Conservation (phyloP, 1,140 invertebrate species). For the Ptiloglossa arizonensis region DNA sequence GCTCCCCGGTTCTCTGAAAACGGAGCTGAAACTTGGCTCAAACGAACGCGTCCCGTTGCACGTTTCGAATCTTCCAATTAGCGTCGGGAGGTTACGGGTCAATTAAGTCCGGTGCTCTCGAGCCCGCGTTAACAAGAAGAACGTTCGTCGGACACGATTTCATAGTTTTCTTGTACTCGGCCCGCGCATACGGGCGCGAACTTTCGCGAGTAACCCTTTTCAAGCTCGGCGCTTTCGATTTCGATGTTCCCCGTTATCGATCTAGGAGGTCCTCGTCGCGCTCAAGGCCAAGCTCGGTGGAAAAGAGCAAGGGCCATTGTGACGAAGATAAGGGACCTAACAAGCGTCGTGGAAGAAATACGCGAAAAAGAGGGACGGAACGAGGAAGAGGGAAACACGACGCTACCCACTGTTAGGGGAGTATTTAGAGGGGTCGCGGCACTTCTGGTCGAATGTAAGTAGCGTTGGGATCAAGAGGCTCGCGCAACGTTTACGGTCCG, state of each 20-base stretch:
- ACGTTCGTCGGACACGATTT: slow-evolving; percentile 1
- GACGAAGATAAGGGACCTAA: slow-evolving; percentile 40
- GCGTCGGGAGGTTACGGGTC: slow-evolving; percentile 14
- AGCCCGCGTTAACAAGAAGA: not conserved
- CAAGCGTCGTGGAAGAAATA: slow-evolving; percentile 30
- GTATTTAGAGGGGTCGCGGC: slow-evolving; percentile 29
- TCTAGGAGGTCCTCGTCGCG: not conserved
- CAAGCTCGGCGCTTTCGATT: slow-evolving; percentile 25
- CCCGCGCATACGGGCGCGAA: too few relatives aligned
- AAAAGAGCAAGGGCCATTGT: slow-evolving; percentile 49
- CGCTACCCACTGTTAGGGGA: slow-evolving; percentile 23
- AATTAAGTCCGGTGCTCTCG: slow-evolving; percentile 13
- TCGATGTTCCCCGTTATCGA: not conserved
- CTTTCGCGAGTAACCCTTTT: not conserved
- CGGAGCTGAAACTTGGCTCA: not conserved
- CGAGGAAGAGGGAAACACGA: not conserved
- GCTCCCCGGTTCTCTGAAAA: not conserved
- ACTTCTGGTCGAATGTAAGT: slow-evolving; percentile 12
- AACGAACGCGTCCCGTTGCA: not conserved
- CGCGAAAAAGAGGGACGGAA: slow-evolving; percentile 4
- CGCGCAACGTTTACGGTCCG: slow-evolving; percentile 5
- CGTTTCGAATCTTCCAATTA: slow-evolving; percentile 19
- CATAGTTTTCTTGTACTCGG: not conserved
- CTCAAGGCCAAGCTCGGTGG: slow-evolving; percentile 16
- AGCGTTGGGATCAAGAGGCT: slow-evolving; percentile 34